Conservation (phyloP, 2,888 invertebrate genomes). For the Gari tellinella region DNA sequence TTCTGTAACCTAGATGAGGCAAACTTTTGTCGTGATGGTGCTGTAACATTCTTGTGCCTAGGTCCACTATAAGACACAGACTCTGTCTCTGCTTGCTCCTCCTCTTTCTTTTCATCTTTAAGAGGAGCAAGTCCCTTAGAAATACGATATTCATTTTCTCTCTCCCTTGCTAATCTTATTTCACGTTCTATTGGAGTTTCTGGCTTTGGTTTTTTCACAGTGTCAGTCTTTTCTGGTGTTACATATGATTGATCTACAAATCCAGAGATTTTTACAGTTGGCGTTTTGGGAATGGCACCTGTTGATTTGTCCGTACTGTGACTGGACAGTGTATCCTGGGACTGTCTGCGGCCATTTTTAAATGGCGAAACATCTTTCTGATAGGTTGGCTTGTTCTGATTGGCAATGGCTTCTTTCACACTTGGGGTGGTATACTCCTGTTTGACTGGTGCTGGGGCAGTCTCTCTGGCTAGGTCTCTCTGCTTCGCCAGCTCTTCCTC, state of each 20-base stretch:
- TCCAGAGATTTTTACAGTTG: conserved; percentile 21
- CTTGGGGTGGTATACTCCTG: conserved; percentile 2
- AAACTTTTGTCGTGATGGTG: conserved; percentile 79
- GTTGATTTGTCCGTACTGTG: conserved; percentile 64
- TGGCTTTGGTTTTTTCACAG: conserved; percentile 42
- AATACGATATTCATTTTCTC: conserved; percentile 85
- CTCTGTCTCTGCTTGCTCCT: conserved; percentile 24
- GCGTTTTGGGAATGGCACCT: conserved; percentile 11
- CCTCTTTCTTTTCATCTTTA: conserved; percentile 48
- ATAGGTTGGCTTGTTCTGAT: conserved; percentile 52
- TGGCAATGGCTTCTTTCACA: conserved; percentile 19
- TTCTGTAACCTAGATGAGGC: conserved; percentile 91
- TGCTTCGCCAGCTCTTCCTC: conserved; percentile 85
- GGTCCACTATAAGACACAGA: conserved; percentile 12
- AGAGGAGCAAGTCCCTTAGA: conserved; percentile 79
- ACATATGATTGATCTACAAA: conserved; percentile 42
- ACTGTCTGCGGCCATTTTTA: conserved; percentile 60
- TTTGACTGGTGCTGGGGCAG: neutral
- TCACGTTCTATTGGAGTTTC: conserved; percentile 86
- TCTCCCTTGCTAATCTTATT: conserved; percentile 85
- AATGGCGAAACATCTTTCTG: conserved; percentile 71
- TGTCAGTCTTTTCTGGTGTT: conserved; percentile 26
- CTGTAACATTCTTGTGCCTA: conserved; percentile 2
- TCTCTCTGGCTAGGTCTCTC: conserved; percentile 30
- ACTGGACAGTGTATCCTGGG: conserved; percentile 68